Evolutionary conservation across 2,797 vertebrate genomes (phyloP).

Genomic region (Melanogrammus aeglefinus): DNA sequence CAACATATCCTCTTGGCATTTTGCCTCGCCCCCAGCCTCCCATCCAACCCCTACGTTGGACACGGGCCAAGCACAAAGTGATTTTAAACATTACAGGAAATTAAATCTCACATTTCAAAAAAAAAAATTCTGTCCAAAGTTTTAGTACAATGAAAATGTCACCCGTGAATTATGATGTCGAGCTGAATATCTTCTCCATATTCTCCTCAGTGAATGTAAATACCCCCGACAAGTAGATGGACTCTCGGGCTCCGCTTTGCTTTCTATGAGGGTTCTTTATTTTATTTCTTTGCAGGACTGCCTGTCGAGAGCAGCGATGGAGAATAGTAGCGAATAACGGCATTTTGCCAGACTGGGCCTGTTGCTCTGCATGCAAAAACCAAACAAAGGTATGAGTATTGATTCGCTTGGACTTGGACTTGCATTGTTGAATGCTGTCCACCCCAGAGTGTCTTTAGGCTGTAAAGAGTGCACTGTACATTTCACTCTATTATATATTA

Average conservation of each 20-base stretch:
- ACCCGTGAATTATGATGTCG: slow-evolving; percentile 93
- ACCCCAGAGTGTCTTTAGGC: neutral
- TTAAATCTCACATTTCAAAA: slow-evolving; percentile 96
- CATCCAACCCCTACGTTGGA: slow-evolving; percentile 45
- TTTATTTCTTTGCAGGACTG: slow-evolving; percentile 15
- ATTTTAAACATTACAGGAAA: slow-evolving; percentile 98
- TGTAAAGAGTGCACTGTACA: neutral
- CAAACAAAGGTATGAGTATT: slow-evolving; percentile 20
- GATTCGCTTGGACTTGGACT: neutral
- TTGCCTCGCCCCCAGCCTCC: slow-evolving; percentile 61
- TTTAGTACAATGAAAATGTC: slow-evolving; percentile 95
- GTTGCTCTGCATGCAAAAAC: slow-evolving; percentile 23
- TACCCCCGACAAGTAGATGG: slow-evolving; percentile 75
- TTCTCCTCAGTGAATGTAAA: slow-evolving; percentile 88
- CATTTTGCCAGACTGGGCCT: slow-evolving; percentile 16
- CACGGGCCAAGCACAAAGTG: slow-evolving; percentile 79
- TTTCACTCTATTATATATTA: slow-evolving; percentile 8
- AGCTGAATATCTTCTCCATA: slow-evolving; percentile 83
- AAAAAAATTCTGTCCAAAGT: slow-evolving; percentile 90
- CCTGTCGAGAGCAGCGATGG: slow-evolving; percentile 43
- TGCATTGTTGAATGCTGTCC: too few relatives aligned
- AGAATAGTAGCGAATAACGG: slow-evolving; percentile 15
- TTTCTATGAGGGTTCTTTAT: slow-evolving; percentile 30
- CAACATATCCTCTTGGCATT: slow-evolving; percentile 91
- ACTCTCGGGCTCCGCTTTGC: slow-evolving; percentile 20